Base-by-base conservation (phyloP, 2,113 vertebrate genomes). In the Aegithalos caudatus region DNA sequence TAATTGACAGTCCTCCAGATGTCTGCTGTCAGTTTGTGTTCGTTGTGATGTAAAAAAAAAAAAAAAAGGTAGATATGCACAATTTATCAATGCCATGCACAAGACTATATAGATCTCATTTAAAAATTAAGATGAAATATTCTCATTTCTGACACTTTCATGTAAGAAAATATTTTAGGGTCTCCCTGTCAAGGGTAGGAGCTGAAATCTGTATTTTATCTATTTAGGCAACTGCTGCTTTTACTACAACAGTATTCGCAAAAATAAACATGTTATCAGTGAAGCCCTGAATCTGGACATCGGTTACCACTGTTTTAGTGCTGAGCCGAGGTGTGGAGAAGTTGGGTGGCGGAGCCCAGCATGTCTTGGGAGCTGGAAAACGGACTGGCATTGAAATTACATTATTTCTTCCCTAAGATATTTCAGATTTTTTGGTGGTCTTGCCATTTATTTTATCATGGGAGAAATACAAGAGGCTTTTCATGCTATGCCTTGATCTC, bases 1-100 rank as follows among this genome's bases (percentile, higher is more conserved):
- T 44, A 95, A 89, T 53, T 94, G 79, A 76, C 77, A 93, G 27
- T 69, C 84, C 90, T 94, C 94, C 86, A 81, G 65, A 86, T 90
- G 74, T 90, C 56, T 67, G 86, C 33, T 90, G 87, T 81, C 95
- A 88, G 70, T 62, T 94, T 50, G 91, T 86, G 7, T 53, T 92
- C 87, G 62, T 65, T 3, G n/a, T 90, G 83, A 90, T 21, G 7
- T 70, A 64, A 82, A 62, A 85, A 88, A 81, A 78, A 86, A 47
- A 91, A 86, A 73, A 83, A 67, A 60, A 38, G 1, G 3, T 66
- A 72, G 58, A 48, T 78, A 74, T 92, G 84, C 82, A 89, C 93
- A 87, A 87, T 94, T 95, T 95, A 88, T 96, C 77, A 64, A 91
- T 70, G 57, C 57, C 66, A 29, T 35, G 53, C 60, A 10, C 31